Conservation (phyloP, 2,797 vertebrate genomes). For the Danio kyathit region DNA sequence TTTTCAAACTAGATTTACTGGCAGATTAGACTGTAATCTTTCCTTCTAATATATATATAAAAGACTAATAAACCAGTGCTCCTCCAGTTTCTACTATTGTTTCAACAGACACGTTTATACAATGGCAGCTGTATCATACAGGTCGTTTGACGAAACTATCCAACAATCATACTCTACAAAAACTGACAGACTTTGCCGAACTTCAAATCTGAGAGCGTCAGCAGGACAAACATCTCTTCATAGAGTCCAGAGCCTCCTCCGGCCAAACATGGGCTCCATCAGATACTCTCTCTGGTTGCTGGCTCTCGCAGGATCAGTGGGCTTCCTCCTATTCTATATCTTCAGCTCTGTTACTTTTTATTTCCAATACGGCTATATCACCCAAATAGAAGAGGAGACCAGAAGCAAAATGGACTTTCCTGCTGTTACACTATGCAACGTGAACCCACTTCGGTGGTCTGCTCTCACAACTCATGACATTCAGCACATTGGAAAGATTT, state of each 20-base stretch:
- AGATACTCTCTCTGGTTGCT: slow-evolving; percentile 49
- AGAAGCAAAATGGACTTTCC: slow-evolving; percentile 52
- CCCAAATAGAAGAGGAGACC: slow-evolving; percentile 52
- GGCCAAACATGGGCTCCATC: slow-evolving; percentile 45
- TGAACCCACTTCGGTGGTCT: slow-evolving; percentile 57
- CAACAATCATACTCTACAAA: neutral
- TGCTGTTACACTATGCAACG: slow-evolving; percentile 58
- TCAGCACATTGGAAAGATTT: slow-evolving; percentile 53
- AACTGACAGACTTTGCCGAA: neutral
- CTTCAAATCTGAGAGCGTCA: slow-evolving; percentile 45
- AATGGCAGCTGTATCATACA: neutral
- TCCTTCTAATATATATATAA: neutral
- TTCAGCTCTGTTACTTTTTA: slow-evolving; percentile 33
- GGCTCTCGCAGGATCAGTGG: slow-evolving; percentile 49
- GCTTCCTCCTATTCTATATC: slow-evolving; percentile 49
- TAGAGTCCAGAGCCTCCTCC: slow-evolving; percentile 50
- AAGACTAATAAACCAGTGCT: neutral
- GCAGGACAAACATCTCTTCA: slow-evolving; percentile 48
- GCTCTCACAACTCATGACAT: slow-evolving; percentile 50
- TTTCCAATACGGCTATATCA: slow-evolving; percentile 59
- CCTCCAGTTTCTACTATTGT: neutral
- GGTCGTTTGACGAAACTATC: neutral
- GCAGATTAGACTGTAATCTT: neutral
- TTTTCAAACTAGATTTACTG: neutral
- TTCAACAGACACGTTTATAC: neutral